Percentiles rank a stretch among this genome's conserved stretches.
Evolutionary conservation across 2,797 vertebrate species (phyloP).

Genomic region (Alcedo atthis): DNA sequence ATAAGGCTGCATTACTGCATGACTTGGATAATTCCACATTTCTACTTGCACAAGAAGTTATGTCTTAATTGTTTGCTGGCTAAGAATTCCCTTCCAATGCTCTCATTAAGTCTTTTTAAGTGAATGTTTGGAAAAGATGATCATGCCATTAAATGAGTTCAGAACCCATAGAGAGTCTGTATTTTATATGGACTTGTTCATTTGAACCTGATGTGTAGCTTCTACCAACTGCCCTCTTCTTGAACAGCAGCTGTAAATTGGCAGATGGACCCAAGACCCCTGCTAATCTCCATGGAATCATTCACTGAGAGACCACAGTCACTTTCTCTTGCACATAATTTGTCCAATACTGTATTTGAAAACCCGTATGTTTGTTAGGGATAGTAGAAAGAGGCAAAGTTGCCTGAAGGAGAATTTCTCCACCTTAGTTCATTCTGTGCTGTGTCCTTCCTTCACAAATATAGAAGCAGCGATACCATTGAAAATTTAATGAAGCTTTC

Average conservation of each 20-base stretch:
- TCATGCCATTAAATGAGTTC: background rate
- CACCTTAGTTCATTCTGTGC: background rate
- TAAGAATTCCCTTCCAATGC: background rate
- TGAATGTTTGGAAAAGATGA: background rate
- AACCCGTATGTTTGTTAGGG: background rate
- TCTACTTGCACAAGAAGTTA: background rate
- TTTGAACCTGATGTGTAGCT: background rate
- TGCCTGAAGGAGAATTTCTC: slow-evolving; percentile 22
- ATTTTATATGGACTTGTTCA: background rate
- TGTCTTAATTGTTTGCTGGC: background rate
- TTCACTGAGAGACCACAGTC: background rate
- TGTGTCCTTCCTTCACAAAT: slow-evolving; percentile 28
- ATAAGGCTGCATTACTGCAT: background rate
- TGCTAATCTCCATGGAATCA: background rate
- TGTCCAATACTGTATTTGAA: background rate
- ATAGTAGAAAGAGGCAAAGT: background rate
- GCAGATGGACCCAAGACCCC: rapidly evolving
- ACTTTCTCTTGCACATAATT: background rate
- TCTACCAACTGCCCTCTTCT: background rate
- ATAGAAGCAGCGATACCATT: slow-evolving; percentile 68
- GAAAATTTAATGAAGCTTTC: slow-evolving; percentile 82
- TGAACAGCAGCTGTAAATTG: background rate
- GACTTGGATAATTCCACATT: background rate
- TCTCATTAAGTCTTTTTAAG: background rate
- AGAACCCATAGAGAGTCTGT: background rate